Evolutionary conservation across 2,113 vertebrate genomes (phyloP).

Genomic region (Lagenorhynchus albirostris): DNA sequence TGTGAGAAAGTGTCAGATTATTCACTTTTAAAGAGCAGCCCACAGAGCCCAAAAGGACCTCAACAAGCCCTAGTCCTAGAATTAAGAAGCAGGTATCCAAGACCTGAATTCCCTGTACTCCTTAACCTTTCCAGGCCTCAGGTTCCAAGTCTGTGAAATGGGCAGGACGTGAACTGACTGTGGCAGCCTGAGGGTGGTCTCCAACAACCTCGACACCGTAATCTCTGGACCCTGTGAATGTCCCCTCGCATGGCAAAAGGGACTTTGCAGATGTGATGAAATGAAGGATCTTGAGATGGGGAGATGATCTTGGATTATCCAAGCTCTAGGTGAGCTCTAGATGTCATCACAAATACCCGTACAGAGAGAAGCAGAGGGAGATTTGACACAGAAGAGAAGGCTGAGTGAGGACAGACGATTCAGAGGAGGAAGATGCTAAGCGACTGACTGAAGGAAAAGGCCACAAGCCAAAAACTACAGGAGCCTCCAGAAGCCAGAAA

Average conservation of each 20-base stretch:
- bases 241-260: not conserved
- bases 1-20: not conserved
- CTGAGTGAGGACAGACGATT: not conserved
- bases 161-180: not conserved
- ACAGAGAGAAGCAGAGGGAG: not conserved
- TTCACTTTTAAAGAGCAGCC: not conserved
- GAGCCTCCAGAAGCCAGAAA: not conserved
- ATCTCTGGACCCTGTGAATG: not conserved
- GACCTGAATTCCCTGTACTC: not conserved
- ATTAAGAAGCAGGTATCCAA: not conserved
- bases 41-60: not conserved
- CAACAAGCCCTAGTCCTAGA: not conserved
- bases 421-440: not conserved
- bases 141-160: not conserved
- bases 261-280: not conserved
- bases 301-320: not conserved
- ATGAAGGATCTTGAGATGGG: not conserved
- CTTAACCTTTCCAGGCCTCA: not conserved
- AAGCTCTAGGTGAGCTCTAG: not conserved
- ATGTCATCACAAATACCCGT: not conserved
- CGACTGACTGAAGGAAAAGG: not conserved
- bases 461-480: not conserved
- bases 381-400: not conserved
- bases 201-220: not conserved
- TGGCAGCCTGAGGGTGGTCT: not conserved